Percentiles rank a stretch among this genome's conserved stretches.
phyloP scores from a whole-genome alignment of 2,113 vertebrate genomes.

The Erythrocercus mccallii region DNA sequence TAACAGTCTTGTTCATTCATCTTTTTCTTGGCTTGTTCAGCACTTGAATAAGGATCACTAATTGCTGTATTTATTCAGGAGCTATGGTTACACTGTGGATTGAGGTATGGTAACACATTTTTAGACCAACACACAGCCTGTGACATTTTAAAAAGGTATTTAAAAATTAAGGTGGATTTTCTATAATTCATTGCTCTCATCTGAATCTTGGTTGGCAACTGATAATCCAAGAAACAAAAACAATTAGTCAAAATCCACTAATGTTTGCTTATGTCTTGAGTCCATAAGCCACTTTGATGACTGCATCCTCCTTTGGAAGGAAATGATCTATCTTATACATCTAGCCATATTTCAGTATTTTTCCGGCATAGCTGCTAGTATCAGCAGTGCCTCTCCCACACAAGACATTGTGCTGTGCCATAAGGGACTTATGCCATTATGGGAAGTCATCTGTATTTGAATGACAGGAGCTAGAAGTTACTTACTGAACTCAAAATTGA shows the following conservation, averaged over 20 bases:
- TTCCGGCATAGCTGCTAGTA: neutral
- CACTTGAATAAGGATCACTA: neutral
- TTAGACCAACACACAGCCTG: accelerated
- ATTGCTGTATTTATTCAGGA: neutral
- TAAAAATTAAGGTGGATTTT: neutral
- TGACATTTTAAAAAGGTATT: accelerated
- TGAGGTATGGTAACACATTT: neutral
- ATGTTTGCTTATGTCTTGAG: neutral
- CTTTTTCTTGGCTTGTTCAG: neutral
- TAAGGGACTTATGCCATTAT: neutral
- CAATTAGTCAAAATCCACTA: neutral
- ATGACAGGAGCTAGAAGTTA: neutral
- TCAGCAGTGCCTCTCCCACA: neutral
- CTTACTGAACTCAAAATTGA: neutral
- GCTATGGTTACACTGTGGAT: neutral
- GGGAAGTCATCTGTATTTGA: neutral
- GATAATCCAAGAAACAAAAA: neutral
- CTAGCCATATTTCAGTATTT: neutral
- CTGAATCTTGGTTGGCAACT: neutral
- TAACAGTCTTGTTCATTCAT: neutral
- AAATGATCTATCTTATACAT: neutral
- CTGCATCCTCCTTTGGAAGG: neutral
- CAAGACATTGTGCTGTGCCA: neutral
- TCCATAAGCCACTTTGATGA: neutral
- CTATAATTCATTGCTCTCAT: neutral